Conservation (phyloP, 2,888 invertebrate species). For the Trypoxylon attenuatum region DNA sequence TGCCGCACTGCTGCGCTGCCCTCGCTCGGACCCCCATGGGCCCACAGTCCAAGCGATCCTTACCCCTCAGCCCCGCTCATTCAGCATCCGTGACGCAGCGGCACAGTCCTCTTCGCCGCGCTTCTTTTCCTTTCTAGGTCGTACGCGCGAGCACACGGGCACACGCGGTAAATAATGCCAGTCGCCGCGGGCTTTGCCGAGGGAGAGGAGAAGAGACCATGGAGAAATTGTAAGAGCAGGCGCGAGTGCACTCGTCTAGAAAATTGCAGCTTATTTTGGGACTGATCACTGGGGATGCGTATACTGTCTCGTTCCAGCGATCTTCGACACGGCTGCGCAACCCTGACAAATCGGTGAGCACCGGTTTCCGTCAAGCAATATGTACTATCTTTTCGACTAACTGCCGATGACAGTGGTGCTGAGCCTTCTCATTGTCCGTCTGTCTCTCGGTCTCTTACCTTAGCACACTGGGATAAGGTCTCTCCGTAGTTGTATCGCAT, state of each 20-base stretch:
- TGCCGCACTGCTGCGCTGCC: neutral
- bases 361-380: constrained; percentile 22
- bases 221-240: constrained; percentile 49
- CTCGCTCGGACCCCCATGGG: neutral
- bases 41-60: neutral
- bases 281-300: constrained; percentile 46
- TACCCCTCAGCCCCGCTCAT: neutral
- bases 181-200: constrained; percentile 19
- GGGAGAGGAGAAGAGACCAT: constrained; percentile 17
- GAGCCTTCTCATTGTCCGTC: neutral
- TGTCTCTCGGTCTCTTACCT: neutral
- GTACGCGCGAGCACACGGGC: neutral
- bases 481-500: too few species aligned
- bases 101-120: too few species aligned
- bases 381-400: constrained; percentile 3
- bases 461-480: too few species aligned
- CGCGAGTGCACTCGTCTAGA: constrained; percentile 61
- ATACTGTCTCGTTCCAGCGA: constrained; percentile 22
- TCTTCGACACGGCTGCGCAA: constrained; percentile 51
- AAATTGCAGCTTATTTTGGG: constrained; percentile 70
- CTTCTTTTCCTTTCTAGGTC: too few species aligned
- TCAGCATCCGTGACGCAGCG: neutral
- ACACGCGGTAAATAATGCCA: constrained; percentile 8
- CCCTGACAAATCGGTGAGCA: constrained; percentile 62
- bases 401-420: neutral